Base-by-base conservation (phyloP, 2,888 invertebrate species). In the Hecatera dysodea region DNA sequence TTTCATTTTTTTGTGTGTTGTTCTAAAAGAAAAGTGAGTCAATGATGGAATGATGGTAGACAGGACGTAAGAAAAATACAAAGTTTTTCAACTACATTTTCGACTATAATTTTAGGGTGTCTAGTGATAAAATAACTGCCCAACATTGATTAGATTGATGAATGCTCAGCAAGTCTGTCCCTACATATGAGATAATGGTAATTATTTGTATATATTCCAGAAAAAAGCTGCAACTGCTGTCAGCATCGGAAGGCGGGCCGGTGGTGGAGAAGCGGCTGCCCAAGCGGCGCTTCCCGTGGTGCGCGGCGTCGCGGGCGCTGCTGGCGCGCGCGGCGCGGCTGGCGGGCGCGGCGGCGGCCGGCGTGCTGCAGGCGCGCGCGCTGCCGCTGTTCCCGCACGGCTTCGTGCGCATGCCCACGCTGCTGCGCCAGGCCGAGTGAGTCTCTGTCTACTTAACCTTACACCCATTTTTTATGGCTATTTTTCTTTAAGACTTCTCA, bases 221-320 rank as follows among this genome's bases (percentile, higher is more conserved):
- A 69, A 96, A 95, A 75, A 94, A 95, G 81, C 86, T 95, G 4
- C 92, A 93, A 81, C 90, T 83, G 56, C 90, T 89, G 0, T 64
- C 81, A 72, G 92, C 88, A 1, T 81, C 88, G 1, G 85, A 87
- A 3, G 94, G 94, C 59, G 96, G 96, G 42, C 96, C 97, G 53
- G 90, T 93, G 56, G 96, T 96, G 76, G 94, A 96, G 86, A 93
- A 96, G 84, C 95, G 97, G 0, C 95, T 97, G 62, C 98, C 98
- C 4, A 97, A 97, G 86, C 97, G 97, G 33, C 97, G 97, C 73
- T 98, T 98, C 93, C 96, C 97, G 39, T 98, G 98, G 98, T 97
- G 97, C 73, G 80, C 77, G 0, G 89, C 90, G 29, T 74, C 85
- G 22, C 84, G 94, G 0, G 87, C 88, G 8, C 84, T 94, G 52